phyloP scores from a whole-genome alignment of 2,113 vertebrate genomes.

The Empidonax traillii region DNA sequence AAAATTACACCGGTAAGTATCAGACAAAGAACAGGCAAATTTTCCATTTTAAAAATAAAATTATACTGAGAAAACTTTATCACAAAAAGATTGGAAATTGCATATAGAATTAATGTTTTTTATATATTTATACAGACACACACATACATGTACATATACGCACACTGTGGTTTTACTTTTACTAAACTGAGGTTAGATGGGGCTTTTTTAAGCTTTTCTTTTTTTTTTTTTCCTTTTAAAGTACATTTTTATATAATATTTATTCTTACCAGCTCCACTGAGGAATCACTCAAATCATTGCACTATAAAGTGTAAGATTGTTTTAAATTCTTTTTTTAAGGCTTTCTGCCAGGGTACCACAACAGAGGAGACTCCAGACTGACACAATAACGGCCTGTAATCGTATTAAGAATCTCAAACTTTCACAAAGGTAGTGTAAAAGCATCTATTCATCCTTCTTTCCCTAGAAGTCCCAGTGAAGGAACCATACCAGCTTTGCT shows the following conservation, averaged over 20 bases:
- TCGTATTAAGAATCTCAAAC: not conserved
- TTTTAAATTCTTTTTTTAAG: not conserved
- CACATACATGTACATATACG: rapidly evolving
- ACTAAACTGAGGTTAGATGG: not conserved
- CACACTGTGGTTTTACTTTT: not conserved
- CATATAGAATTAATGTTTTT: not conserved
- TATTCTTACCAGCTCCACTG: not conserved
- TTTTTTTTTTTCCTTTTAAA: not conserved
- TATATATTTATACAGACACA: not conserved
- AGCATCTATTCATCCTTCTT: not conserved
- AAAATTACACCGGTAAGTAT: not conserved
- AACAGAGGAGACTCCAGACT: not conserved
- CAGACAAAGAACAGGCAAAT: not conserved
- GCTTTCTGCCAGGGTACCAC: not conserved
- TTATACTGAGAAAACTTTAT: not conserved
- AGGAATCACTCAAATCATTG: not conserved
- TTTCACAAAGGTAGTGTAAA: not conserved
- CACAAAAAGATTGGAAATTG: not conserved
- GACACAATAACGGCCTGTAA: not conserved
- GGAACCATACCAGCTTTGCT: not conserved
- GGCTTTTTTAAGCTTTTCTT: not conserved
- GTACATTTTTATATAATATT: not conserved
- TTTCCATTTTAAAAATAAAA: not conserved
- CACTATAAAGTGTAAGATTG: not conserved
- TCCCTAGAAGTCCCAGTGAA: not conserved